Conservation (phyloP, 2,113 vertebrate species). For the Takifugu bimaculatus region DNA sequence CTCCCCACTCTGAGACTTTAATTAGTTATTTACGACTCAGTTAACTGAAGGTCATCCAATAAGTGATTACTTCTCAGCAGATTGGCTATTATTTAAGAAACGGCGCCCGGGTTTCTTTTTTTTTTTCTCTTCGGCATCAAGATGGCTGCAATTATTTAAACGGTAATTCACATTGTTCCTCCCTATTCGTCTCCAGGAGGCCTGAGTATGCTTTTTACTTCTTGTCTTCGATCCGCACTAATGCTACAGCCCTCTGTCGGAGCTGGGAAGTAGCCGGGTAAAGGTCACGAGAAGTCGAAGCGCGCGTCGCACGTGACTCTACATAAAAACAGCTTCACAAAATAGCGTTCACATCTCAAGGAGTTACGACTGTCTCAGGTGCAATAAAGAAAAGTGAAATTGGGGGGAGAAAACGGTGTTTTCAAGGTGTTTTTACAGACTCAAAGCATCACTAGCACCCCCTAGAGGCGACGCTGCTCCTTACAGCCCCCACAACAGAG, state of each 20-base stretch:
- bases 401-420: neutral
- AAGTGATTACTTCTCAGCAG: conserved; percentile 53
- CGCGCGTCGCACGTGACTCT: neutral
- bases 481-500: conserved; percentile 32
- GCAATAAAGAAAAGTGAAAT: conserved; percentile 7
- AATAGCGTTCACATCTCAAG: no score
- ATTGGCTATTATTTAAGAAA: conserved; percentile 54
- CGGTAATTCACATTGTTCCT: conserved; percentile 5
- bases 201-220: conserved; percentile 13
- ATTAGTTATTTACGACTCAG: conserved; percentile 69
- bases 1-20: conserved; percentile 57
- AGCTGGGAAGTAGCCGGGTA: neutral
- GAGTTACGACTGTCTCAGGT: neutral
- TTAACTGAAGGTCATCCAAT: conserved; percentile 68
- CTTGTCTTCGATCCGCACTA: neutral
- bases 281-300: conserved; percentile 2
- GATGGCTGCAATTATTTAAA: conserved; percentile 35
- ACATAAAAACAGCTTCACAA: no score
- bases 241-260: no score
- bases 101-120: conserved; percentile 41
- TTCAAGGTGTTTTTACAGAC: neutral
- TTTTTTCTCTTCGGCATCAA: conserved; percentile 64
- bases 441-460: conserved; percentile 42
- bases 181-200: conserved; percentile 10
- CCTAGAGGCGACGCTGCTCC: conserved; percentile 41